Evolutionary conservation across 1,140 invertebrate species (phyloP).

Genomic region (Brachionus plicatilis): DNA sequence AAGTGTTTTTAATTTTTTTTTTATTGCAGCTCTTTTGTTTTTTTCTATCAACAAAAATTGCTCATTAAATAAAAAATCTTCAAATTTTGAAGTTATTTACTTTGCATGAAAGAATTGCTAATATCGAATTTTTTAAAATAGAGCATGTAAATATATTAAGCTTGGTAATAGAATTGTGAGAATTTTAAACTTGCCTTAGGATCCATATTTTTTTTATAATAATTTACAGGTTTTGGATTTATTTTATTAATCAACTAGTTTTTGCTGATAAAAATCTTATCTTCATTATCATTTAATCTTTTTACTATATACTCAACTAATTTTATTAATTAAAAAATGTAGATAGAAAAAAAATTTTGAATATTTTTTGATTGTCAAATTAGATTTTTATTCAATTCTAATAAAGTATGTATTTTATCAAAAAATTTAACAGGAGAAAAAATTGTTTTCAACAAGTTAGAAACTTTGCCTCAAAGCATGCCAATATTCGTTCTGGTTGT

Average conservation of each 20-base stretch:
- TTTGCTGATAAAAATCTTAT: neutral
- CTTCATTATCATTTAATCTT: neutral
- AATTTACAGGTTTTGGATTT: neutral
- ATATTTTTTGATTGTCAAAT: too few species aligned
- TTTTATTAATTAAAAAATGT: too few species aligned
- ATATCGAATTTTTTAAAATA: neutral
- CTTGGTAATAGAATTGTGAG: neutral
- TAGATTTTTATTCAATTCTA: too few species aligned
- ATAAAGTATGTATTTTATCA: too few species aligned
- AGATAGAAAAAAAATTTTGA: too few species aligned
- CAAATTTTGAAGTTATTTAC: neutral
- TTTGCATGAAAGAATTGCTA: neutral
- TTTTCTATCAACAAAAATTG: neutral
- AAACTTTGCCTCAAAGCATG: neutral
- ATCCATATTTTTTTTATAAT: too few species aligned
- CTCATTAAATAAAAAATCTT: neutral
- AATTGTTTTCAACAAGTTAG: neutral
- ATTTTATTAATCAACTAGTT: neutral
- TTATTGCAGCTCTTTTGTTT: neutral
- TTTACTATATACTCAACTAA: too few species aligned
- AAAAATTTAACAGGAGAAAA: too few species aligned
- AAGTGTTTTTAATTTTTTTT: neutral
- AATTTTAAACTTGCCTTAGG: neutral
- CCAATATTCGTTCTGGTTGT: neutral
- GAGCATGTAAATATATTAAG: neutral